Percentiles rank a stretch among this genome's conserved stretches.
phyloP scores from a whole-genome alignment of 2,113 vertebrate species.

The Nannospalax galili region DNA sequence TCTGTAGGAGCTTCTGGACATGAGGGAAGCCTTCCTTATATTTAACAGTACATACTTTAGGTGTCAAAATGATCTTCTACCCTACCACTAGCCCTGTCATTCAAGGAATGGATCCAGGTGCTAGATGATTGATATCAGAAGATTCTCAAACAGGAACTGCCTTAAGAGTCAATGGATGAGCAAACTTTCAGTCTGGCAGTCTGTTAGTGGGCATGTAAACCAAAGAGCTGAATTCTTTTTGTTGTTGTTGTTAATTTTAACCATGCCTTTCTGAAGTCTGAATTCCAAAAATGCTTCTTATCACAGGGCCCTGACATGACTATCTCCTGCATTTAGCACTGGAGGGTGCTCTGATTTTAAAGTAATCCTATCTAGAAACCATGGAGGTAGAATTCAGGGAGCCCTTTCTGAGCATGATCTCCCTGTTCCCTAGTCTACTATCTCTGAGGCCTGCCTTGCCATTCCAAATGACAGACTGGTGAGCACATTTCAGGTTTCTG shows the following conservation, averaged over 20 bases:
- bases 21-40: neutral
- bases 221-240: neutral
- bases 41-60: neutral
- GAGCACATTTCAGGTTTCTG: neutral
- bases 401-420: neutral
- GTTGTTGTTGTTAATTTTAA: constrained; percentile 50
- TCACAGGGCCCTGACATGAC: neutral
- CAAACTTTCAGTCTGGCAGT: neutral
- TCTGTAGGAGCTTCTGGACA: neutral
- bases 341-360: constrained; percentile 1
- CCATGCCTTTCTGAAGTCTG: neutral
- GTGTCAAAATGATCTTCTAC: too few relatives aligned
- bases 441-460: neutral
- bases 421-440: neutral
- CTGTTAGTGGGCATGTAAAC: neutral
- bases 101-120: neutral
- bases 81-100: neutral
- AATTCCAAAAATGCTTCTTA: neutral
- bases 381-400: neutral
- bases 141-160: neutral
- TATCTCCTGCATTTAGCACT: neutral
- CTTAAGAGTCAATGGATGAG: neutral
- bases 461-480: neutral
- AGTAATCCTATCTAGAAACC: neutral
- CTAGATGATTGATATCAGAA: neutral